Evolutionary conservation across 2,888 invertebrate genomes (phyloP).

Genomic region (Urechis unicinctus): DNA sequence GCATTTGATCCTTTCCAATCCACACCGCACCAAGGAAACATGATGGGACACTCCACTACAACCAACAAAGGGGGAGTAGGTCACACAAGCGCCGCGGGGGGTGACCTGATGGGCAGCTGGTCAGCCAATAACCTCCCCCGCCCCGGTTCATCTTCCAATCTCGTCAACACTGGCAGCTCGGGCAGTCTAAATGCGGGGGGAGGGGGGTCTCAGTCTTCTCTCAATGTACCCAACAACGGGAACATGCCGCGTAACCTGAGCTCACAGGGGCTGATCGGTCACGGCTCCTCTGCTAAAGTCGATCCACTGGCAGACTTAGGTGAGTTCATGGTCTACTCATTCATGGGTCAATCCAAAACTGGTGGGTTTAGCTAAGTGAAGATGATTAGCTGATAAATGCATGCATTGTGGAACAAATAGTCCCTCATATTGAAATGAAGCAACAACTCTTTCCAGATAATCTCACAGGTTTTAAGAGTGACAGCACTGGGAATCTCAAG

Average conservation of each 20-base stretch:
- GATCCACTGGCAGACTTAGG: constrained; percentile 11
- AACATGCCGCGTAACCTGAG: constrained; percentile 11
- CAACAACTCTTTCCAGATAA: not conserved
- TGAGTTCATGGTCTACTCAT: not conserved
- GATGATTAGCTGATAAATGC: no score
- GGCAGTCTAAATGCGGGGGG: no score
- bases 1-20: constrained; percentile 37
- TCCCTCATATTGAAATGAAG: no score
- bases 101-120: constrained; percentile 36
- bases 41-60: no score
- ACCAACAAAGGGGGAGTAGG: no score
- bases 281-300: not conserved
- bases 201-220: no score
- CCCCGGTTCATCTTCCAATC: not conserved
- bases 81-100: constrained; percentile 14
- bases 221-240: no score
- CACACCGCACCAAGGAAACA: no score
- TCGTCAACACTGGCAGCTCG: not conserved
- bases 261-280: not conserved
- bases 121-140: constrained; percentile 18
- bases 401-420: no score
- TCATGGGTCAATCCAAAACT: not conserved
- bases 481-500: not conserved
- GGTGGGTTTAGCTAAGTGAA: no score
- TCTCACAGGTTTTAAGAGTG: not conserved